Conservation (phyloP, 2,797 vertebrate species). For the Argya squamiceps region DNA sequence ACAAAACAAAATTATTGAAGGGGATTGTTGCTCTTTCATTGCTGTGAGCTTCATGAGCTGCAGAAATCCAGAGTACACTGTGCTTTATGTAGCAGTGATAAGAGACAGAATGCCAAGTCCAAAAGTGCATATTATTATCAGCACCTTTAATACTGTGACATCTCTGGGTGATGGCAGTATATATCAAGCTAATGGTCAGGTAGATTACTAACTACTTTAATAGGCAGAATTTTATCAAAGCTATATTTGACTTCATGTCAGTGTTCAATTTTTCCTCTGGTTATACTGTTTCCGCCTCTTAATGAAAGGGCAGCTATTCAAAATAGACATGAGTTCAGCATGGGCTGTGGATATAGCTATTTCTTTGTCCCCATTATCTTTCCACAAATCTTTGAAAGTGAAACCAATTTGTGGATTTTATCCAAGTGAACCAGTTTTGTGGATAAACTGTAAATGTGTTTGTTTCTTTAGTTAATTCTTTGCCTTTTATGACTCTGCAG, state of each 20-base stretch:
- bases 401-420: not conserved
- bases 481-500: not conserved
- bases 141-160: not conserved
- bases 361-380: not conserved
- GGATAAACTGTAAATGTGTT: not conserved
- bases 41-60: not conserved
- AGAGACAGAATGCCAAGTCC: not conserved
- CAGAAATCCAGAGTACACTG: not conserved
- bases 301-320: not conserved
- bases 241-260: not conserved
- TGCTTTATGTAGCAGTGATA: not conserved
- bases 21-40: slow-evolving; percentile 6
- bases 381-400: not conserved
- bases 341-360: not conserved
- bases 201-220: slow-evolving; percentile 45
- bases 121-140: slow-evolving; percentile 3
- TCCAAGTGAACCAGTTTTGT: not conserved
- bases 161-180: not conserved
- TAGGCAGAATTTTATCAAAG: not conserved
- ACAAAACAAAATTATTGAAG: slow-evolving; percentile 6
- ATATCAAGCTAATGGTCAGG: not conserved
- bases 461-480: slow-evolving; percentile 2
- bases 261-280: not conserved
- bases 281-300: not conserved
- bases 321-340: not conserved